Evolutionary conservation across 30 jellyfish, hydroid and myxozoan genomes (phyloP).

Genomic region (Rhopilema esculentum): DNA sequence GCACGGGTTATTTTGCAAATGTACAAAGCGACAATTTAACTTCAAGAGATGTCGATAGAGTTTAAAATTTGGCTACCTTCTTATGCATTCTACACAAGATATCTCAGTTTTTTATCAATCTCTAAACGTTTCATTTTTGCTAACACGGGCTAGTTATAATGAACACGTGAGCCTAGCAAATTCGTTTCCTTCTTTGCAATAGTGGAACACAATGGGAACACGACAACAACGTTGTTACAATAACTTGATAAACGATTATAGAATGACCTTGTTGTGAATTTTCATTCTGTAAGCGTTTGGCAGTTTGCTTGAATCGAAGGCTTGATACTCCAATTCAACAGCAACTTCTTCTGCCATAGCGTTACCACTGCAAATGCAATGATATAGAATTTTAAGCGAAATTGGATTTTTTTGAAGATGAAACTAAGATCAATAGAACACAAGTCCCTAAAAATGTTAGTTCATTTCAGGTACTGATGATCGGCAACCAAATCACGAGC

Average conservation of each 20-base stretch:
- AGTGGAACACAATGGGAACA: too few species aligned
- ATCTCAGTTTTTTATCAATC: too few species aligned
- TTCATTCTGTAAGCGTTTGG: conserved; percentile 55
- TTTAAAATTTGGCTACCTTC: too few species aligned
- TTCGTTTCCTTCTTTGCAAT: background rate
- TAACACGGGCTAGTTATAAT: too few species aligned
- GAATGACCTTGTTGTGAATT: conserved; percentile 36
- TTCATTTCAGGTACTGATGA: background rate
- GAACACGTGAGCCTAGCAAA: too few species aligned
- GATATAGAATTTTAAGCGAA: background rate
- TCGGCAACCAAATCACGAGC: background rate
- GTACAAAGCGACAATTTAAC: background rate
- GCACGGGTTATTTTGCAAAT: background rate
- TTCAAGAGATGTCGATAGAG: background rate
- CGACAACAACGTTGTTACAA: background rate
- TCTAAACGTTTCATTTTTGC: too few species aligned
- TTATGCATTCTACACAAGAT: too few species aligned
- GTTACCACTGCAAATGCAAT: conserved; percentile 2
- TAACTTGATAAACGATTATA: background rate
- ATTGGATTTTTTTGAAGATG: background rate
- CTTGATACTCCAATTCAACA: conserved; percentile 52
- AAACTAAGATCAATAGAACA: background rate
- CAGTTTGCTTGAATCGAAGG: conserved; percentile 45
- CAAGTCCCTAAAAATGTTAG: background rate
- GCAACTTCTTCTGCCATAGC: conserved; percentile 40